A percentile compares a stretch with the other conserved stretches of the same genome.
Evolutionary conservation across 1,140 invertebrate species (phyloP).

Genomic region (Halesus radiatus): DNA sequence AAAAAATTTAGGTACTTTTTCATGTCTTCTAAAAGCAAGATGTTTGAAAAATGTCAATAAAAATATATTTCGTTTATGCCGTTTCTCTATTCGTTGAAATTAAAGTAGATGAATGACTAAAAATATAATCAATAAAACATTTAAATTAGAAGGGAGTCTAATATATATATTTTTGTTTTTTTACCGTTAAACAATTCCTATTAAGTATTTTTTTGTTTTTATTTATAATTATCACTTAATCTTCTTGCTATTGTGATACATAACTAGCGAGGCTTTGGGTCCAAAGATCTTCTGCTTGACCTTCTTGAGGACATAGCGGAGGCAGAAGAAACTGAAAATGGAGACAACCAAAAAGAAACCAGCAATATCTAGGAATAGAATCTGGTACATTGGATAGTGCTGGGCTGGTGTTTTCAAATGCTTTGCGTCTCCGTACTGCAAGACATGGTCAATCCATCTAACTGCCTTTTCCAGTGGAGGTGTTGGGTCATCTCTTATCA

Average conservation of each 20-base stretch:
- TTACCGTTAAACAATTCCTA: no score
- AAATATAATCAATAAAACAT: no score
- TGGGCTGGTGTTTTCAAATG: slow-evolving; percentile 68
- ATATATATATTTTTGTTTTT: no score
- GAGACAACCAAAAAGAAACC: slow-evolving; percentile 14
- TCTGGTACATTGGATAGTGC: slow-evolving; percentile 69
- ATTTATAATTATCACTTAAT: background rate
- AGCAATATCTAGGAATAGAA: slow-evolving; percentile 70
- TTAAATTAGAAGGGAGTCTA: no score
- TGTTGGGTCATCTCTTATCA: slow-evolving; percentile 60
- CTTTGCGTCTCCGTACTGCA: slow-evolving; percentile 66
- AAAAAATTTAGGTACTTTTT: no score
- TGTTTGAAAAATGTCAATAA: no score
- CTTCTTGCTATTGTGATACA: slow-evolving; percentile 2
- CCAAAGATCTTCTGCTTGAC: slow-evolving; percentile 5
- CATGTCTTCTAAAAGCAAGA: no score
- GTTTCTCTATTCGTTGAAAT: no score
- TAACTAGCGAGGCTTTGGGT: background rate
- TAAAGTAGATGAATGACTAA: no score
- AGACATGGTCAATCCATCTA: slow-evolving; percentile 70
- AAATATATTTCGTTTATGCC: no score
- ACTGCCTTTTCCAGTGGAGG: slow-evolving; percentile 64
- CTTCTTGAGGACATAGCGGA: background rate
- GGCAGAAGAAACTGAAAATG: background rate
- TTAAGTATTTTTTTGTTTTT: no score